Evolutionary conservation across 2,113 vertebrate species (phyloP).

Genomic region (Crotalus helleri): DNA sequence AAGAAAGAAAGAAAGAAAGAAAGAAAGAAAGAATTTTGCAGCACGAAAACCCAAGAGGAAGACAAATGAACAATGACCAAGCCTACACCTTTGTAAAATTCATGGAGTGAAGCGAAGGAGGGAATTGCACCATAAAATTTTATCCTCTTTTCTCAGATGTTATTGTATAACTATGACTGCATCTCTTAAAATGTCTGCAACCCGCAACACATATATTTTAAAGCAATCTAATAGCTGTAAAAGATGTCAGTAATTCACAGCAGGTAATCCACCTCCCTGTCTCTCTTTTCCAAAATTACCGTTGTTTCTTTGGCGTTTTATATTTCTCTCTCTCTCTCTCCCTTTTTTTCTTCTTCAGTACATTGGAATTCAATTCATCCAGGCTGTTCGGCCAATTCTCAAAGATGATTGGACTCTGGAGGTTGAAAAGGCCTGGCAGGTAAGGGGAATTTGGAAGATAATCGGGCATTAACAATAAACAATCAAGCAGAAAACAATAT

Average conservation of each 20-base stretch:
- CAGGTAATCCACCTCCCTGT: background rate
- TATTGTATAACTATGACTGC: background rate
- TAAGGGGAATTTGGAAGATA: background rate
- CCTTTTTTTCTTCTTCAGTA: slow-evolving; percentile 20
- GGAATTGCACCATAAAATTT: background rate
- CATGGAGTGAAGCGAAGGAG: background rate
- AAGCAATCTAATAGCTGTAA: background rate
- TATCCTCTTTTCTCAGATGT: background rate
- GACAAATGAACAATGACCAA: background rate
- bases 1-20: background rate
- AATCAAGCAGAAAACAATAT: background rate
- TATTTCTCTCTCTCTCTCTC: too few relatives aligned
- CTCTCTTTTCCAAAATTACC: background rate
- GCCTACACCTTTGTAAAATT: background rate
- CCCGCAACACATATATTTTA: background rate
- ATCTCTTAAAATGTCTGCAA: background rate
- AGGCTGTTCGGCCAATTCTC: slow-evolving; percentile 36
- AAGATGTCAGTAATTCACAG: background rate
- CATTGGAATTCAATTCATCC: slow-evolving; percentile 43
- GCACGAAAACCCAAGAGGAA: background rate
- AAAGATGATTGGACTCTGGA: slow-evolving; percentile 46
- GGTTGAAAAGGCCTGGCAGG: slow-evolving; percentile 46
- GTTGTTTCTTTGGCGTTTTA: background rate
- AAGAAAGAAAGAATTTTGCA: background rate
- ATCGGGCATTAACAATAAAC: background rate